Percentiles rank a stretch among this genome's conserved stretches.
These are phyloP conservation scores for Myotis brandtii DNA, from an alignment of 2,113 vertebrate genomes.

Conservation along the genomic window DNA sequence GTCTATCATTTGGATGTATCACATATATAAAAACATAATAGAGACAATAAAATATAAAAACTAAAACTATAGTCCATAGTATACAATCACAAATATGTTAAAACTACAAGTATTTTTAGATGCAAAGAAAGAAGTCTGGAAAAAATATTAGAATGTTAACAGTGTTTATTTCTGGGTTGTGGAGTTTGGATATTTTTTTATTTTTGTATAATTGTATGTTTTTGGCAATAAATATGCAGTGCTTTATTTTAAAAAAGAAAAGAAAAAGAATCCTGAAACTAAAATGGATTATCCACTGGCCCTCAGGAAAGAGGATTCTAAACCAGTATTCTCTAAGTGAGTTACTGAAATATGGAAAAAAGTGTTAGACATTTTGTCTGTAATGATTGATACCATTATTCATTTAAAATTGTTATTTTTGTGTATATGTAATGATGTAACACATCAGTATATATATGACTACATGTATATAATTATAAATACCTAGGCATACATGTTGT, in stretches of 20 bases:
- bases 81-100: background rate
- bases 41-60: slow-evolving; percentile 43
- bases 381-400: background rate
- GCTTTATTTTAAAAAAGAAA: background rate
- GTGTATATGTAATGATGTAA: slow-evolving; percentile 17
- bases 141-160: background rate
- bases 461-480: background rate
- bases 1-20: background rate
- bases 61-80: background rate
- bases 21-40: background rate
- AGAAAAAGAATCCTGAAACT: background rate
- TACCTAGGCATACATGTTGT: background rate
- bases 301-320: slow-evolving; percentile 1
- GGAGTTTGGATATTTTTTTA: background rate
- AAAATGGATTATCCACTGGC: background rate
- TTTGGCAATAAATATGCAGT: slow-evolving; percentile 34
- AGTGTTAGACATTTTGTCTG: slow-evolving; percentile 32
- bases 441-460: background rate
- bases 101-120: background rate
- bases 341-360: slow-evolving; percentile 6
- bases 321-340: background rate
- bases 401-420: background rate
- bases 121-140: slow-evolving; percentile 13
- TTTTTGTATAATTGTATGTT: slow-evolving; percentile 13
- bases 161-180: slow-evolving; percentile 43